These are phyloP conservation scores for Nemapogon koenigi DNA, from an alignment of 2,888 invertebrate species.

Conservation along the genomic window DNA sequence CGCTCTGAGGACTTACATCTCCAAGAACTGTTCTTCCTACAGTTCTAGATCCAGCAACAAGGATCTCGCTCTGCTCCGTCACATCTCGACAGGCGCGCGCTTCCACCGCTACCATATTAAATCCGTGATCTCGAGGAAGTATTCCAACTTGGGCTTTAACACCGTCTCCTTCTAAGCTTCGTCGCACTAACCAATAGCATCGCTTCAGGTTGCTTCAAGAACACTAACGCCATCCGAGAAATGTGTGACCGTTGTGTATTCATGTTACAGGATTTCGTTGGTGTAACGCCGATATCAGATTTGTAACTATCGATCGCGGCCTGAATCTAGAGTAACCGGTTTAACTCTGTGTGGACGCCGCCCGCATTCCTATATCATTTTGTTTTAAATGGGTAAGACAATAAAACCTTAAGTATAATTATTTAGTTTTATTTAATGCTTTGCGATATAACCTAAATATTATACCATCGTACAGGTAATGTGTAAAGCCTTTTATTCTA, in stretches of 20 bases:
- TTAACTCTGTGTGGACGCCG: conserved; percentile 34
- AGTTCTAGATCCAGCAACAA: conserved; percentile 67
- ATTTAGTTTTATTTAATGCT: conserved; percentile 26
- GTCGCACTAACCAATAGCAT: conserved; percentile 49
- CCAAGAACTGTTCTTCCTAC: conserved; percentile 71
- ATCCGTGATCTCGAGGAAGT: conserved; percentile 77
- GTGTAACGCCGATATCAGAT: conserved; percentile 40
- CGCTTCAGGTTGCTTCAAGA: conserved; percentile 39
- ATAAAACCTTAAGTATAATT: conserved; percentile 46
- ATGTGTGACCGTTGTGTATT: conserved; percentile 51
- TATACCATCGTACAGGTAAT: conserved; percentile 15
- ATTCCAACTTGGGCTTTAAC: conserved; percentile 64
- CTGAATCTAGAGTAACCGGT: neutral
- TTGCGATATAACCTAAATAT: neutral
- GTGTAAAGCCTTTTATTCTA: conserved; percentile 17
- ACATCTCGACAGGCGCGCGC: conserved; percentile 69
- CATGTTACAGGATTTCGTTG: conserved; percentile 59
- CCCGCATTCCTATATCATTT: conserved; percentile 50
- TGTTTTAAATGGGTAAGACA: conserved; percentile 44
- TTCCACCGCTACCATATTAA: conserved; percentile 79
- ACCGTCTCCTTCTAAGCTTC: conserved; percentile 56
- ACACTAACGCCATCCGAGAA: conserved; percentile 21
- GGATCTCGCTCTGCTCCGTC: conserved; percentile 65
- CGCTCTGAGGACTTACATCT: conserved; percentile 72
- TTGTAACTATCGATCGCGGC: too few species aligned